Conservation (phyloP, 2,797 vertebrate species). For the Eidolon dupreanum region DNA sequence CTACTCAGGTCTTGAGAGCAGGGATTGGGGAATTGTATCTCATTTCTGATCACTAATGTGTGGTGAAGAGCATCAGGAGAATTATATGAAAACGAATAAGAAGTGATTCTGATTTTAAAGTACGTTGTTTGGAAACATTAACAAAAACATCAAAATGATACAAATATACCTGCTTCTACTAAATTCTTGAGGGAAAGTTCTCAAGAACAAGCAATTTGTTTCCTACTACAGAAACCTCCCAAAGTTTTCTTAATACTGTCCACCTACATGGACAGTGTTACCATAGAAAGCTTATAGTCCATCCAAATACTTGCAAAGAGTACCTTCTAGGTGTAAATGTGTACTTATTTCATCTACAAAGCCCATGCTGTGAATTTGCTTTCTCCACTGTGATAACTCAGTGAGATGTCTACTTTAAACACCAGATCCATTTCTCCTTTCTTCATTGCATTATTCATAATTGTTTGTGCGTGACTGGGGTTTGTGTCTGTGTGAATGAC, state of each 20-base stretch:
- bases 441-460: background rate
- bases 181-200: slow-evolving; percentile 84
- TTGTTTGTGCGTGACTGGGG: slow-evolving; percentile 38
- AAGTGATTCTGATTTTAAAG: too few species aligned
- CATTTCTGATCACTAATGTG: too few species aligned
- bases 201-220: slow-evolving; percentile 91
- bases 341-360: background rate
- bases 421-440: background rate
- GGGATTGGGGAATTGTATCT: too few species aligned
- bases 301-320: background rate
- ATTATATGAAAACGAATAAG: too few species aligned
- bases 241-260: background rate
- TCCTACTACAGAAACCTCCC: slow-evolving; percentile 89
- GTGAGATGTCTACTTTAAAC: background rate
- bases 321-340: background rate
- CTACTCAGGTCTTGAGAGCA: too few species aligned
- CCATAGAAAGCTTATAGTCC: background rate
- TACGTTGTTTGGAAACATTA: too few species aligned
- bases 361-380: background rate
- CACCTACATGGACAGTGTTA: background rate
- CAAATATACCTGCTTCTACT: too few species aligned
- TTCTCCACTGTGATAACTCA: background rate
- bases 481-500: background rate
- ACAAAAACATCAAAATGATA: too few species aligned
- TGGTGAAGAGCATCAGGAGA: too few species aligned